These are phyloP conservation scores for Rousettus leschenaultii DNA, from an alignment of 2,113 vertebrate species.

Conservation along the genomic window DNA sequence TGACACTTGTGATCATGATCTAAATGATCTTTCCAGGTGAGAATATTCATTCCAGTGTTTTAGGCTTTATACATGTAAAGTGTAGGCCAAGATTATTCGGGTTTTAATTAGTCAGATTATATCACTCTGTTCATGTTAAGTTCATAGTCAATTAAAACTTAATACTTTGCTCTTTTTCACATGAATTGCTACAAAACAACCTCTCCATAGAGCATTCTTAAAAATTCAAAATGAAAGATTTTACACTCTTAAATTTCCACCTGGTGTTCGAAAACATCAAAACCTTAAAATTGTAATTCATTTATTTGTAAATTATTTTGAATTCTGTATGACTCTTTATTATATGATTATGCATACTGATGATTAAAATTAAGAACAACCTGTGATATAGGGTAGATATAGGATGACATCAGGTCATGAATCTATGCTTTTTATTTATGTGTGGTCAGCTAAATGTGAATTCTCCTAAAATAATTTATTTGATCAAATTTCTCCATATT, in stretches of 20 bases:
- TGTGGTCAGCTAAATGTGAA: not conserved
- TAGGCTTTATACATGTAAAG: not conserved
- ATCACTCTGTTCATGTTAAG: not conserved
- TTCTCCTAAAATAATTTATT: conserved; percentile 1
- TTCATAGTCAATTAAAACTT: not conserved
- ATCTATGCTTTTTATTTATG: not conserved
- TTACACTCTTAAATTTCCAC: conserved; percentile 3
- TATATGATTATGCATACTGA: not conserved
- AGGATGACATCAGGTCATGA: not conserved
- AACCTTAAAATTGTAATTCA: not conserved
- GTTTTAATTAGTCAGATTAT: not conserved
- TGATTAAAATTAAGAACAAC: not conserved
- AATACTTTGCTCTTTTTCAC: not conserved
- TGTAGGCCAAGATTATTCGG: not conserved
- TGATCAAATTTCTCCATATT: not conserved
- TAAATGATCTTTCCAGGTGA: not conserved
- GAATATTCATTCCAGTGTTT: not conserved
- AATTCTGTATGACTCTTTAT: not conserved
- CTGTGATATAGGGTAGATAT: not conserved
- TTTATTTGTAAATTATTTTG: not conserved
- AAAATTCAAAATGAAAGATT: not conserved
- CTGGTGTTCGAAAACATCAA: not conserved
- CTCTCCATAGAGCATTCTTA: not conserved
- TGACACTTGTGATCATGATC: not conserved
- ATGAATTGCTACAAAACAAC: not conserved